Base-by-base conservation (phyloP, 2,113 vertebrate genomes). In the Callopanchax toddi region DNA sequence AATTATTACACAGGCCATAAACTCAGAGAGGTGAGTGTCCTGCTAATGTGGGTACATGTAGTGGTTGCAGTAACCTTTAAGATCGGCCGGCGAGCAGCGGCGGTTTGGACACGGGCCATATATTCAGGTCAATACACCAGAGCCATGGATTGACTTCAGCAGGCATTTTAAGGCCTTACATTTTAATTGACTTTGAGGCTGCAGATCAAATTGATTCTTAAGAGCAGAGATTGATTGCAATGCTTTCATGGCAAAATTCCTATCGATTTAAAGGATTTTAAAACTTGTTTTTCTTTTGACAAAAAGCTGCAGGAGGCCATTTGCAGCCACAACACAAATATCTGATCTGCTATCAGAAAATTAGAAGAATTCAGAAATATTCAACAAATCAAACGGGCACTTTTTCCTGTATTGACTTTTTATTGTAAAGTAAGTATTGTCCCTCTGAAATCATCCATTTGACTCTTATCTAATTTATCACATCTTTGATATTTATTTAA, bases 1-100 rank as follows among this genome's bases (percentile, higher is more conserved):
- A 90, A 92, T 91, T 85, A 89, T 89, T 87, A 89, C 81, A 86
- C 88, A 89, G 81, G 61, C 89, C 86, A 89, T 90, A 89, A 92
- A 91, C 91, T 81, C 79, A 60, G 81, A 84, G 81, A 82, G 82
- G 79, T 86, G 86, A 81, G 84, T 69, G 82, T 84, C 79, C 82
- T 90, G 80, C 88, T 91, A 91, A 91, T 87, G 85, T 86, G 89
- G 81, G 71, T 83, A 79, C 87, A 83, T 83, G 81, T 82, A 88
- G 81, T 87, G 84, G 85, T 81, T 81, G 74, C 89, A 66, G 82
- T 87, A 91, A 92, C 89, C 88, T 91, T 90, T 90, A 87, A 87
- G 86, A 91, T 72, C 80, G 88, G 86, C 84, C 74, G 57, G 76
- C 44, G 21, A 78, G 71, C 63, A 57, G 73, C 67, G 84, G 73